These are phyloP conservation scores for Psix sp. DNA, from an alignment of 1,140 invertebrate species.

Conservation along the genomic window DNA sequence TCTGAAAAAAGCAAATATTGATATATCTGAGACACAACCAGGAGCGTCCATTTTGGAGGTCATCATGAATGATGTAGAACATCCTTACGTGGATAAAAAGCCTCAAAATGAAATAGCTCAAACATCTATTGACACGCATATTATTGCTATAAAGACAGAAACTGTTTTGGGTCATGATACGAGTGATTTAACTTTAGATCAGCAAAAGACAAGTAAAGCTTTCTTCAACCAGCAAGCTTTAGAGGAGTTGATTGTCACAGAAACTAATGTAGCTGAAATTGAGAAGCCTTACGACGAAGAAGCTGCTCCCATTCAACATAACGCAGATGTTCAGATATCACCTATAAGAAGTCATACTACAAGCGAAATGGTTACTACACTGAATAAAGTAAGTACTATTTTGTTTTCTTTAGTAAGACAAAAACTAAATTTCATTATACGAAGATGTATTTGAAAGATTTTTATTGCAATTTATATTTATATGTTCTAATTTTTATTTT, in stretches of 20 bases:
- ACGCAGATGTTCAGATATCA: constrained; percentile 65
- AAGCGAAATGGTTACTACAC: constrained; percentile 63
- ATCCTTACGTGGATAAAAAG: constrained; percentile 66
- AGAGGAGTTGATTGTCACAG: constrained; percentile 79
- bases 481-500: no score
- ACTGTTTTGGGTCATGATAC: constrained; percentile 74
- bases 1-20: constrained; percentile 74
- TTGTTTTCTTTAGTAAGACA: not conserved
- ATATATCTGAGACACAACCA: constrained; percentile 74
- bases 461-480: no score
- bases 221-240: constrained; percentile 76
- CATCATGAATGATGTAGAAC: constrained; percentile 78
- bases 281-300: constrained; percentile 74
- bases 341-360: constrained; percentile 62
- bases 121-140: constrained; percentile 73
- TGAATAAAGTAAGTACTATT: constrained; percentile 59
- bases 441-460: no score
- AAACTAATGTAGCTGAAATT: constrained; percentile 77
- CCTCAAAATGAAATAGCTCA: constrained; percentile 71
- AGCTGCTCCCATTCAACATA: constrained; percentile 65
- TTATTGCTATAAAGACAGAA: constrained; percentile 77
- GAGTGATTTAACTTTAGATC: constrained; percentile 69
- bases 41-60: constrained; percentile 78
- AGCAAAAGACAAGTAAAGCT: constrained; percentile 73
- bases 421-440: not conserved